A percentile compares a stretch with the other conserved stretches of the same genome.
Conservation (phyloP, 2,888 invertebrate genomes). For the Callyntrura guangdongensis region DNA sequence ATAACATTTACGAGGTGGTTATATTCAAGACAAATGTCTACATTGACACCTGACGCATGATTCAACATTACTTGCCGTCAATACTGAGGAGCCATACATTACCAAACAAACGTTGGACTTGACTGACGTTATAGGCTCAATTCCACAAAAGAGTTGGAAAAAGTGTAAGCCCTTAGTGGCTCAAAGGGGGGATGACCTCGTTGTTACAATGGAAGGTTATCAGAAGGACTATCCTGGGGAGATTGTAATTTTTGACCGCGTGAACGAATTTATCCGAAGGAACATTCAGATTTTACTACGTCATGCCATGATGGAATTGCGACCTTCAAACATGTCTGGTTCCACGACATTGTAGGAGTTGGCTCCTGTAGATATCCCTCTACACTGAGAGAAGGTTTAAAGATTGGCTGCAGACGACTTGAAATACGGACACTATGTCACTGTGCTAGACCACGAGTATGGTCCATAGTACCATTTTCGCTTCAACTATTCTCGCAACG, state of each 20-base stretch:
- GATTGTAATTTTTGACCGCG: constrained; percentile 12
- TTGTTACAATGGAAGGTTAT: constrained; percentile 28
- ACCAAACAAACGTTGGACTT: background rate
- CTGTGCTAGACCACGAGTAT: background rate
- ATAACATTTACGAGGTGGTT: constrained; percentile 32
- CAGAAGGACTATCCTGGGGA: constrained; percentile 35
- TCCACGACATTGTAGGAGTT: background rate
- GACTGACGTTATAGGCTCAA: background rate
- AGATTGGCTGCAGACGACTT: constrained; percentile 32
- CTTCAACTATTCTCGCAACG: background rate
- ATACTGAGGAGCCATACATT: background rate
- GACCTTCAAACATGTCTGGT: background rate
- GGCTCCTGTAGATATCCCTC: background rate
- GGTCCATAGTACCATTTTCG: background rate
- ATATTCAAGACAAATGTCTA: background rate
- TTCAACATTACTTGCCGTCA: background rate
- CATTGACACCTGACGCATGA: background rate
- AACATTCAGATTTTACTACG: background rate
- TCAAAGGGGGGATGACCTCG: background rate
- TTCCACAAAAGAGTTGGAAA: background rate
- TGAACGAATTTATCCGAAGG: background rate
- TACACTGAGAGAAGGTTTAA: background rate
- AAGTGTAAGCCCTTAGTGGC: background rate
- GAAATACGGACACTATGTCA: constrained; percentile 21
- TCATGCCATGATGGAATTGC: constrained; percentile 25